phyloP scores from a whole-genome alignment of 2,797 vertebrate species.

The Orestias chungarensis region DNA sequence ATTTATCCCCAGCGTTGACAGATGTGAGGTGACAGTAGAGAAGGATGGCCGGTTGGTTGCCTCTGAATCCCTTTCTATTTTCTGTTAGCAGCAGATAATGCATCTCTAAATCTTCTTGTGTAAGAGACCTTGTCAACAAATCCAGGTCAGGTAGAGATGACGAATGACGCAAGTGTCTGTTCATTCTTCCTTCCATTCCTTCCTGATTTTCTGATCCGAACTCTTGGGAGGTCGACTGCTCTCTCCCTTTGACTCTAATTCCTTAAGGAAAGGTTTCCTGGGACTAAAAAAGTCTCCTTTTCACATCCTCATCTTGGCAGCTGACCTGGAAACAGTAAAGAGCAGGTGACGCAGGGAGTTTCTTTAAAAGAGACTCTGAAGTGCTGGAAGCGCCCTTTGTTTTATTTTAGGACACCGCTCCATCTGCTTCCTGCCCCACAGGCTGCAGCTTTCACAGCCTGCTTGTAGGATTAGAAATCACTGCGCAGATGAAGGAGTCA shows the following conservation, averaged over 20 bases:
- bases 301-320: slow-evolving; percentile 25
- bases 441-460: slow-evolving; percentile 27
- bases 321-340: slow-evolving; percentile 62
- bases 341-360: slow-evolving; percentile 40
- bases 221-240: slow-evolving; percentile 31
- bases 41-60: slow-evolving; percentile 32
- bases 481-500: slow-evolving; percentile 63
- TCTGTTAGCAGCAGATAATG: slow-evolving; percentile 43
- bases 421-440: slow-evolving; percentile 71
- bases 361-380: slow-evolving; percentile 16
- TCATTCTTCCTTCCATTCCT: slow-evolving; percentile 48
- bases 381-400: slow-evolving; percentile 16
- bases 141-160: slow-evolving; percentile 24
- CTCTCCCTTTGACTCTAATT: slow-evolving; percentile 54
- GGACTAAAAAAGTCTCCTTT: slow-evolving; percentile 5
- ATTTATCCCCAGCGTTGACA: slow-evolving; percentile 31
- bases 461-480: slow-evolving; percentile 54
- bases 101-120: slow-evolving; percentile 61
- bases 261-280: slow-evolving; percentile 68
- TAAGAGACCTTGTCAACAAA: slow-evolving; percentile 52
- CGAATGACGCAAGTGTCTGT: slow-evolving; percentile 56
- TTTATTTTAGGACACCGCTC: slow-evolving; percentile 53
- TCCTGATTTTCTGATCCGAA: slow-evolving; percentile 54
- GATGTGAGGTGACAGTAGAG: slow-evolving; percentile 55
- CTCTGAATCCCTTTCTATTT: slow-evolving; percentile 30